A percentile compares a stretch with the other conserved stretches of the same genome.
These are phyloP conservation scores for Myiozetetes cayanensis DNA, from an alignment of 2,113 vertebrate genomes.

Conservation along the genomic window DNA sequence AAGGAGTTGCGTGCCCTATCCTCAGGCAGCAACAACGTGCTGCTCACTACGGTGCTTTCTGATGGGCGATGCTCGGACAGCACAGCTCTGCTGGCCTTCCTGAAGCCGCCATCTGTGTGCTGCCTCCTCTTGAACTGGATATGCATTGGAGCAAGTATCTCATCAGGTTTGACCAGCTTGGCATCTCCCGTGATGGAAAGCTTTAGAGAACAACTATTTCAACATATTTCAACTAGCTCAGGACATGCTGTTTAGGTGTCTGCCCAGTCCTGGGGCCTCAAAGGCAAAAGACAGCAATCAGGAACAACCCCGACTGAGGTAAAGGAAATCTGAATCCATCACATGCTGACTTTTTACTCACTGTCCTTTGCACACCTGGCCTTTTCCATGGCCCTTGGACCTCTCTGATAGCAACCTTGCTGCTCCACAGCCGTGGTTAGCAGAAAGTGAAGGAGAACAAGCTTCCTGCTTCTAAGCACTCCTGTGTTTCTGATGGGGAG, in stretches of 20 bases:
- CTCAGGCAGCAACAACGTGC: neutral
- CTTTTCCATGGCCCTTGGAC: neutral
- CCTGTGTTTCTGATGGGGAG: neutral
- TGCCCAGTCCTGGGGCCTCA: neutral
- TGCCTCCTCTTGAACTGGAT: neutral
- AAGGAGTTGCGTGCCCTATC: neutral
- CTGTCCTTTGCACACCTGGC: neutral
- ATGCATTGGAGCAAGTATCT: neutral
- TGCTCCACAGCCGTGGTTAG: neutral
- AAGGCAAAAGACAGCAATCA: neutral
- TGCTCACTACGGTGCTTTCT: neutral
- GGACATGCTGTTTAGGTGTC: neutral
- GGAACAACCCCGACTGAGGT: neutral
- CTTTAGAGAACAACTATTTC: neutral
- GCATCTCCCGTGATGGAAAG: neutral
- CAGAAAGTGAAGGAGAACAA: neutral
- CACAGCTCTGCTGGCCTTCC: neutral
- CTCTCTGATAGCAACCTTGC: neutral
- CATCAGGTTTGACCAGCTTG: accelerated
- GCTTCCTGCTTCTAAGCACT: neutral
- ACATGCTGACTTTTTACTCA: neutral
- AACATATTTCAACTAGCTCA: too few species aligned
- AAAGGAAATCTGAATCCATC: neutral
- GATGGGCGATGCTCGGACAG: neutral
- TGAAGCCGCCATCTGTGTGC: neutral